Evolutionary conservation across 23 tunicate genomes (phyloP).

Genomic region (Styela plicata): DNA sequence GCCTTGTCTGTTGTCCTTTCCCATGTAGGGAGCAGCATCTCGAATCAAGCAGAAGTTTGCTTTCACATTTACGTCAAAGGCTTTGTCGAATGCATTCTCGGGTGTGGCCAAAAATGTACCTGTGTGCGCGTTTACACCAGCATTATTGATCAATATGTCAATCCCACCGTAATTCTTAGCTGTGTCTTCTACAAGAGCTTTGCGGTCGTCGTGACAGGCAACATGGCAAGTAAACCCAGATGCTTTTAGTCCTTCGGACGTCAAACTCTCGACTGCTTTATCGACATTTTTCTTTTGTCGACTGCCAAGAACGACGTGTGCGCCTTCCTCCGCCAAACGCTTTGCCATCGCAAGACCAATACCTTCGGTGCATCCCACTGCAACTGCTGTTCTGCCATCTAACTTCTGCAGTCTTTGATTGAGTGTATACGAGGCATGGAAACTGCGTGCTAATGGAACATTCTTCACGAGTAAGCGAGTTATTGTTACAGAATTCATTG

Average conservation of each 20-base stretch:
- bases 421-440: neutral
- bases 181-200: constrained; percentile 32
- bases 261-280: constrained; percentile 44
- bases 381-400: constrained; percentile 57
- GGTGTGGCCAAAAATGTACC: constrained; percentile 72
- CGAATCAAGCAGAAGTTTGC: constrained; percentile 59
- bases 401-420: neutral
- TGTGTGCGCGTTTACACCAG: constrained; percentile 85
- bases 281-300: constrained; percentile 74
- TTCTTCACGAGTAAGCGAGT: neutral
- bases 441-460: neutral
- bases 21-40: constrained; percentile 70
- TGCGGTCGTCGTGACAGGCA: constrained; percentile 56
- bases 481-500: neutral
- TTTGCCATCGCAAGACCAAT: constrained; percentile 44
- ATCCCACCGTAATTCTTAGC: constrained; percentile 41
- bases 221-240: constrained; percentile 82
- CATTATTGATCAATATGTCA: constrained; percentile 77
- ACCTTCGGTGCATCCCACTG: constrained; percentile 87
- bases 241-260: constrained; percentile 31
- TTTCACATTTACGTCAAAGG: constrained; percentile 79
- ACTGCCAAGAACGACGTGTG: constrained; percentile 80
- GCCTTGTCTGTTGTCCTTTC: constrained; percentile 18
- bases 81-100: constrained; percentile 73
- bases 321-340: constrained; percentile 81